Conservation (phyloP, 23 tunicate genomes). For the Clavelina lepadiformis region DNA sequence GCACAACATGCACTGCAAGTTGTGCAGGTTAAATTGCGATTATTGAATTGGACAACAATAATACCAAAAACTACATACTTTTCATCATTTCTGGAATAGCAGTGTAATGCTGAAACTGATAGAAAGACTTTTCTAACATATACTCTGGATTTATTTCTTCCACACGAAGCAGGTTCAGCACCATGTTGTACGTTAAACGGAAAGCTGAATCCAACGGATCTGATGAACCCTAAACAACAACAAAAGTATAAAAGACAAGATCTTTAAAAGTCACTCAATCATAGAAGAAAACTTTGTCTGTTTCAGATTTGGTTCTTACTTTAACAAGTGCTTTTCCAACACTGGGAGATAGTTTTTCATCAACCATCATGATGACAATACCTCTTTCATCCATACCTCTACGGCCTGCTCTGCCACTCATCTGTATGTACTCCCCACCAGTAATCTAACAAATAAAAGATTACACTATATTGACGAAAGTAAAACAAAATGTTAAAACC, state of each 20-base stretch:
- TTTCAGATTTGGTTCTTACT: conserved; percentile 27
- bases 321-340: conserved; percentile 85
- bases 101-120: conserved; percentile 94
- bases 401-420: conserved; percentile 98
- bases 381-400: conserved; percentile 96
- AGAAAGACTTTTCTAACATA: conserved; percentile 95
- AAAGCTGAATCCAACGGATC: conserved; percentile 95
- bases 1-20: too few species aligned
- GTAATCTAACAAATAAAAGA: conserved; percentile 48
- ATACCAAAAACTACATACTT: conserved; percentile 35
- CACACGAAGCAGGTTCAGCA: conserved; percentile 81
- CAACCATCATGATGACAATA: conserved; percentile 92
- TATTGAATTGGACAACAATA: neutral
- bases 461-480: neutral
- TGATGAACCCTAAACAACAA: conserved; percentile 55
- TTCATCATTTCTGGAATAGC: conserved; percentile 80
- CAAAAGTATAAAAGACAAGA: neutral
- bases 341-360: conserved; percentile 89
- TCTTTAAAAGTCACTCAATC: neutral
- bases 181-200: conserved; percentile 96
- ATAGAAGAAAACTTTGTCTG: too few species aligned
- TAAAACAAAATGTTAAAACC: neutral
- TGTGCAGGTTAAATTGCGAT: too few species aligned
- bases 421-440: conserved; percentile 98
- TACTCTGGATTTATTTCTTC: conserved; percentile 98